Conservation (phyloP, 92 coral and sea anemone genomes). For the Porites evermanni region DNA sequence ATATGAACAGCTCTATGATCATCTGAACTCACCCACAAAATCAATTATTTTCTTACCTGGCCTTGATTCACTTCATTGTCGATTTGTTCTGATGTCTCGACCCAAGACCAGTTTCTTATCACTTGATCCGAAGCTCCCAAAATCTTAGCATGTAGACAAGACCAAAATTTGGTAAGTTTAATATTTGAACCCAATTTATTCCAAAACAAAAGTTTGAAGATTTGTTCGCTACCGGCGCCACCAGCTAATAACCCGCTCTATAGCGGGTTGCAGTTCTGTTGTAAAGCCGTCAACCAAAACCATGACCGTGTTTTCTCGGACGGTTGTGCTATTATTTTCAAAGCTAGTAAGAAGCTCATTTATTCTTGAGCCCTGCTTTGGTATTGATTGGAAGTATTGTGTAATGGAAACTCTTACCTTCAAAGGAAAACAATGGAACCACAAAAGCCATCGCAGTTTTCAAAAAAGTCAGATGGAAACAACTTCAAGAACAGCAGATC, state of each 20-base stretch:
- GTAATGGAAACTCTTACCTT: background rate
- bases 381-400: background rate
- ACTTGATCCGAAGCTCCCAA: background rate
- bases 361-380: background rate
- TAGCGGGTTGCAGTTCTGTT: conserved; percentile 25
- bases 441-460: background rate
- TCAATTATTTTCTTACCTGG: background rate
- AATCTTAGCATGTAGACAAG: background rate
- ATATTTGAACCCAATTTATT: background rate
- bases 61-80: background rate
- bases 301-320: background rate
- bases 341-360: background rate
- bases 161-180: background rate
- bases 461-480: background rate
- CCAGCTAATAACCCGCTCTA: conserved; percentile 33
- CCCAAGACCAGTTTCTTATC: background rate
- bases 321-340: background rate
- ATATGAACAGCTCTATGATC: background rate
- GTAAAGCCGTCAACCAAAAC: conserved; percentile 10
- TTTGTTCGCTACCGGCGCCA: background rate
- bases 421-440: background rate
- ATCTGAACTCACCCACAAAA: background rate
- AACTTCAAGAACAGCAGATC: too few species aligned
- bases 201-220: conserved; percentile 18
- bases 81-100: background rate